Evolutionary conservation across 2,797 vertebrate genomes (phyloP).

Genomic region (Gadopsis bispinosus): DNA sequence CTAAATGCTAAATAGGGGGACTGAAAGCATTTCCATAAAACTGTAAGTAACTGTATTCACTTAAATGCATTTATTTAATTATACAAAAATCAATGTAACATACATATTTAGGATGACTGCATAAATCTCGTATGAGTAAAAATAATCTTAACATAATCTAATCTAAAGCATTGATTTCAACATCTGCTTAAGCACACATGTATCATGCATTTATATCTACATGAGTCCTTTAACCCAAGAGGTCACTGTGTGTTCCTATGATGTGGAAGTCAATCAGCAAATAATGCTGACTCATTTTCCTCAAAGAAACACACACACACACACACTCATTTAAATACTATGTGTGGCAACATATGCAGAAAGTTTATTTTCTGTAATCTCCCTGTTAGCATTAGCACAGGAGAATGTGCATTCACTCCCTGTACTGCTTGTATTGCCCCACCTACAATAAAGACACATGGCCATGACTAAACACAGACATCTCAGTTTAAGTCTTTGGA

Average conservation of each 20-base stretch:
- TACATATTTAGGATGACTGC: neutral
- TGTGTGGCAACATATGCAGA: neutral
- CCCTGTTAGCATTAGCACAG: slow-evolving; percentile 2
- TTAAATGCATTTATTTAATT: neutral
- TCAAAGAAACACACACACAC: slow-evolving; percentile 18
- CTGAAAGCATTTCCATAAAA: neutral
- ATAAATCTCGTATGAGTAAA: neutral
- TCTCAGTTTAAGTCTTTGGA: slow-evolving; percentile 3
- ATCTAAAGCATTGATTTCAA: slow-evolving; percentile 8
- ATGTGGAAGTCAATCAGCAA: slow-evolving; percentile 45
- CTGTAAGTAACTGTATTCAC: neutral
- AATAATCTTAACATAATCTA: neutral
- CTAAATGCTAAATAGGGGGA: neutral
- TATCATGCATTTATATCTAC: slow-evolving; percentile 12
- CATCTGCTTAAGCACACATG: slow-evolving; percentile 7
- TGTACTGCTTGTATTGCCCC: neutral
- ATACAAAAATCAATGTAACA: neutral
- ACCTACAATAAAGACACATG: slow-evolving; percentile 15
- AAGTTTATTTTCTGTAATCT: slow-evolving; percentile 3
- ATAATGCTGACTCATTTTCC: slow-evolving; percentile 64
- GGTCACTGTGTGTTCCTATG: slow-evolving; percentile 39
- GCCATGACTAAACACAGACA: slow-evolving; percentile 9
- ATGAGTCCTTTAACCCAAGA: slow-evolving; percentile 62
- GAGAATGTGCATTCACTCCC: neutral
- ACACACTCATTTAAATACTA: neutral